A percentile compares a stretch with the other conserved stretches of the same genome.
These are phyloP conservation scores for Otolemur garnettii DNA, from an alignment of 2,113 vertebrate genomes.

Conservation along the genomic window DNA sequence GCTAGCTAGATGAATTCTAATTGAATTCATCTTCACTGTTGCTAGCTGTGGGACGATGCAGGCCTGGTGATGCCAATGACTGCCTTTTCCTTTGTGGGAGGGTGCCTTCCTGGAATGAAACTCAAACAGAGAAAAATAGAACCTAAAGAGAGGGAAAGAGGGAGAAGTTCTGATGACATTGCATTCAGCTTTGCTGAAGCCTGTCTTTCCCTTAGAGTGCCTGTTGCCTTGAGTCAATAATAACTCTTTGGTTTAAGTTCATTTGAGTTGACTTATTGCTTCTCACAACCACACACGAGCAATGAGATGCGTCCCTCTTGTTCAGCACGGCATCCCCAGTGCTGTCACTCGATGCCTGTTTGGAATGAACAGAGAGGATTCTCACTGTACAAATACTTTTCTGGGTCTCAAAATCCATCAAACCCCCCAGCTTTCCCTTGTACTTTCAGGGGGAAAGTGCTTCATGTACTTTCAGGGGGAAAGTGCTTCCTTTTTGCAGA, in stretches of 20 bases:
- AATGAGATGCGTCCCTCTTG: background rate
- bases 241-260: background rate
- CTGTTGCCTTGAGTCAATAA: background rate
- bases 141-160: background rate
- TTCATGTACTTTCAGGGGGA: background rate
- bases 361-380: background rate
- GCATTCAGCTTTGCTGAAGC: background rate
- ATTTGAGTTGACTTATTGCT: constrained; percentile 21
- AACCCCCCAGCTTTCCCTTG: background rate
- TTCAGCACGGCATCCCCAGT: background rate
- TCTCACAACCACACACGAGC: background rate
- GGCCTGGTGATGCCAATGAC: background rate
- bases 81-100: background rate
- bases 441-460: background rate
- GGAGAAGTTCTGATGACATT: background rate
- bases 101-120: background rate
- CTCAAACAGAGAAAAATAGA: background rate
- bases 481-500: background rate
- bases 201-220: background rate
- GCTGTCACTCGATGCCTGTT: background rate
- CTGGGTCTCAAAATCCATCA: background rate
- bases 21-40: background rate
- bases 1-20: no score
- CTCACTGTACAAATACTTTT: background rate
- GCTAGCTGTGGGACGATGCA: background rate